These are phyloP conservation scores for Nebria brevicollis DNA, from an alignment of 2,888 invertebrate genomes.

Conservation along the genomic window DNA sequence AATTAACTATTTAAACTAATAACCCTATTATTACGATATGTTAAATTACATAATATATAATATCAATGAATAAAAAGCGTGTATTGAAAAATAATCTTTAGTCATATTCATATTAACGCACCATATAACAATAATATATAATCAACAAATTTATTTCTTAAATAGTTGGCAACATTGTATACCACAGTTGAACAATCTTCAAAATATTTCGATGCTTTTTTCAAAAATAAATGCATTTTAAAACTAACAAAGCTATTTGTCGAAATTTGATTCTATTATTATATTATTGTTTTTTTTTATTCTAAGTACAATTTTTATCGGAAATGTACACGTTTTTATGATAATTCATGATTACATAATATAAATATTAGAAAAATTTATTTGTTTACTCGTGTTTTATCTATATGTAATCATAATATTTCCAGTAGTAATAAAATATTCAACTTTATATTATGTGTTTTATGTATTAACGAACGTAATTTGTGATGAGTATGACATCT, in stretches of 20 bases:
- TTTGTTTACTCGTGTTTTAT: not conserved
- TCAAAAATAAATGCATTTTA: not conserved
- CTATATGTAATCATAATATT: not conserved
- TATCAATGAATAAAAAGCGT: not conserved
- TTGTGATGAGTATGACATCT: constrained; percentile 36
- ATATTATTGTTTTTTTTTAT: not conserved
- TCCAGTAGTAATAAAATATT: constrained; percentile 4
- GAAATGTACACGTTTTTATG: not conserved
- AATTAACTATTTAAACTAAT: not conserved
- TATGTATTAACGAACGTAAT: not conserved
- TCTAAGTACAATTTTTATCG: not conserved
- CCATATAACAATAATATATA: not conserved
- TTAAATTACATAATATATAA: not conserved
- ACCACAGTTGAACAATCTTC: not conserved
- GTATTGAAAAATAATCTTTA: not conserved
- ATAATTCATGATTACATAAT: not conserved
- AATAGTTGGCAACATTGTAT: not conserved
- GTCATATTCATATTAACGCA: not conserved
- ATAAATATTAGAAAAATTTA: not conserved
- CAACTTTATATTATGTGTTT: not conserved
- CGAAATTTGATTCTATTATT: not conserved
- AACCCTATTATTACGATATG: not conserved
- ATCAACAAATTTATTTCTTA: not conserved
- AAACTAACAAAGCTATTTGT: not conserved
- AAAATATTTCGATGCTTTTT: not conserved